Percentiles rank a stretch among this genome's conserved stretches.
phyloP scores from a whole-genome alignment of 1,140 invertebrate species.

The Cherax quadricarinatus region DNA sequence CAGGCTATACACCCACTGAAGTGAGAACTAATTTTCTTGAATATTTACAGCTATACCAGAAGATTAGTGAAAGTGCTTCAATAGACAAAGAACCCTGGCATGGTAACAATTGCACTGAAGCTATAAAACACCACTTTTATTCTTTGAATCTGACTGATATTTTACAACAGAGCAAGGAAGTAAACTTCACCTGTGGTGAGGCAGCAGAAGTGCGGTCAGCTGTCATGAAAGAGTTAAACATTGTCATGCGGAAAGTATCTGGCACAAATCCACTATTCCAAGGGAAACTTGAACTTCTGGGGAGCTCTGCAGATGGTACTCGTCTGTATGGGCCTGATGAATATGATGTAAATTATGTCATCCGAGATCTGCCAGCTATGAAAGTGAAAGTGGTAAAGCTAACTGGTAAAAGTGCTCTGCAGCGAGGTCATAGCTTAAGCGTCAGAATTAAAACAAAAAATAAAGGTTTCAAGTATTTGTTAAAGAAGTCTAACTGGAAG shows the following conservation, averaged over 20 bases:
- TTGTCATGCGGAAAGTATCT: background rate
- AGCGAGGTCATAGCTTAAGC: background rate
- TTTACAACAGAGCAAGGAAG: background rate
- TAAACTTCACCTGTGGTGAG: background rate
- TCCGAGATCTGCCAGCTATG: background rate
- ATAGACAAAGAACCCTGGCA: background rate
- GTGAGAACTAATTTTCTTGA: background rate
- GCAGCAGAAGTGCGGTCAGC: constrained; percentile 5
- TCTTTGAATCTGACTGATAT: background rate
- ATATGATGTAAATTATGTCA: constrained; percentile 32
- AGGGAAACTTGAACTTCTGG: constrained; percentile 11
- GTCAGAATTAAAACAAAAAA: background rate
- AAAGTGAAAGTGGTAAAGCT: background rate
- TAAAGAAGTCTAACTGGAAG: background rate
- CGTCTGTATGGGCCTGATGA: constrained; percentile 27
- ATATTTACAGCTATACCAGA: background rate
- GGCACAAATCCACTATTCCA: background rate
- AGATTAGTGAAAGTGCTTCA: background rate
- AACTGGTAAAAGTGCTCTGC: background rate
- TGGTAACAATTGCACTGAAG: background rate
- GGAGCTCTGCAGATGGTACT: constrained; percentile 19
- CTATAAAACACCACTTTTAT: background rate
- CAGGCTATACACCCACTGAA: background rate
- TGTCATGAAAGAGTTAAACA: background rate
- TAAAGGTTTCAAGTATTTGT: background rate